These are phyloP conservation scores for Oncorhynchus clarkii DNA, from an alignment of 2,113 vertebrate genomes.

Conservation along the genomic window DNA sequence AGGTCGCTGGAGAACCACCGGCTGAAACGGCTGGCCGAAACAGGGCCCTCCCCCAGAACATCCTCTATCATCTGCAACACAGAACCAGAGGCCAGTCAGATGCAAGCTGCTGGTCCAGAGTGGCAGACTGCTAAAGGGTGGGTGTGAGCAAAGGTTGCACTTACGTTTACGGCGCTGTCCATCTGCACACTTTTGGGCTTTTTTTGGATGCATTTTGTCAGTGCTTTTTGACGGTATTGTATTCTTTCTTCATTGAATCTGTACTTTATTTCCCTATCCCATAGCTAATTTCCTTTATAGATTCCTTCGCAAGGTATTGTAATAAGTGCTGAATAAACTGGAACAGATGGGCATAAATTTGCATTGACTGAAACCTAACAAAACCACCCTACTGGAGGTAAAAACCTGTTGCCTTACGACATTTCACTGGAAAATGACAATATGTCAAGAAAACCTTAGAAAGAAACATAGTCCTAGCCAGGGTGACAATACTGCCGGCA, in stretches of 20 bases:
- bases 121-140: conserved; percentile 1
- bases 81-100: conserved; percentile 31
- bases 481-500: conserved; percentile 8
- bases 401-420: background rate
- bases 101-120: conserved; percentile 11
- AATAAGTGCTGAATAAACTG: background rate
- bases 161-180: conserved; percentile 58
- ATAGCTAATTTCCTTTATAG: too few species aligned
- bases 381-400: background rate
- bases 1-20: conserved; percentile 91
- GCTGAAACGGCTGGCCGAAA: conserved; percentile 91
- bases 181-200: conserved; percentile 19
- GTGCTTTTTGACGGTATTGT: background rate
- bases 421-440: background rate
- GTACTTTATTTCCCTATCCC: background rate
- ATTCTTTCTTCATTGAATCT: background rate
- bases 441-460: background rate
- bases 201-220: background rate
- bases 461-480: conserved; percentile 24
- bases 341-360: conserved; percentile 75
- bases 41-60: conserved; percentile 90
- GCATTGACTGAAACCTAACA: conserved; percentile 8
- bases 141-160: conserved; percentile 51
- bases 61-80: conserved; percentile 93
- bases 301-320: background rate